Conservation (phyloP, 1,140 invertebrate genomes). For the Aradophagus sp. region DNA sequence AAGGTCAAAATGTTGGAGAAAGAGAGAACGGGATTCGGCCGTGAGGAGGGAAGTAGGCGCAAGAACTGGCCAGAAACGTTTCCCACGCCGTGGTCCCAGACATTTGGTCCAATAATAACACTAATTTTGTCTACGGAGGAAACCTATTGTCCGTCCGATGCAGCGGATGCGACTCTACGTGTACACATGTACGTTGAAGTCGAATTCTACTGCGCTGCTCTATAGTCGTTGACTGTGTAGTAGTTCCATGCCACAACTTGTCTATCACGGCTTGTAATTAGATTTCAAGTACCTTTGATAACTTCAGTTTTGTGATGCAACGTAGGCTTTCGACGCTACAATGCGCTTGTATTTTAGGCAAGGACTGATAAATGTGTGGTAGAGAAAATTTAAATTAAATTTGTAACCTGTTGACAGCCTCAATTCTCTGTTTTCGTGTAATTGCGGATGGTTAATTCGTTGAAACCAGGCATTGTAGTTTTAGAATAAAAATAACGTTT, state of each 20-base stretch:
- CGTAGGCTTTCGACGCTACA: no score
- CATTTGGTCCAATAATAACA: constrained; percentile 74
- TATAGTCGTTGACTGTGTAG: background rate
- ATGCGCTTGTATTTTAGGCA: no score
- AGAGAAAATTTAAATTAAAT: no score
- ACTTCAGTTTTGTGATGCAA: constrained; percentile 12
- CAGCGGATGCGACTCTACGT: constrained; percentile 69
- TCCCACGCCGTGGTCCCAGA: constrained; percentile 68
- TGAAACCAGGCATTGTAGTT: no score
- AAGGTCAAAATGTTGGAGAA: constrained; percentile 29
- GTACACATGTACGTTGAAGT: constrained; percentile 44
- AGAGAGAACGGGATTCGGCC: constrained; percentile 30
- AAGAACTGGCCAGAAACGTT: constrained; percentile 61
- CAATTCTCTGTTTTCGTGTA: no score
- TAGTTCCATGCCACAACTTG: constrained; percentile 15
- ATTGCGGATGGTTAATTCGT: no score
- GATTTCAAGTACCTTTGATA: constrained; percentile 6
- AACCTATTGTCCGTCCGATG: constrained; percentile 70
- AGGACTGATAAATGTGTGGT: no score
- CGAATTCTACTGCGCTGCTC: constrained; percentile 10
- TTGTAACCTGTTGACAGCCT: no score
- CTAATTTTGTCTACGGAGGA: constrained; percentile 72
- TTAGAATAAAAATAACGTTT: no score
- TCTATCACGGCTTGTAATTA: constrained; percentile 30
- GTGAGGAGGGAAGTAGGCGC: constrained; percentile 32